Percentiles rank a stretch among this genome's conserved stretches.
Conservation (phyloP, 2,113 vertebrate genomes). For the Dendropsophus ebraccatus region DNA sequence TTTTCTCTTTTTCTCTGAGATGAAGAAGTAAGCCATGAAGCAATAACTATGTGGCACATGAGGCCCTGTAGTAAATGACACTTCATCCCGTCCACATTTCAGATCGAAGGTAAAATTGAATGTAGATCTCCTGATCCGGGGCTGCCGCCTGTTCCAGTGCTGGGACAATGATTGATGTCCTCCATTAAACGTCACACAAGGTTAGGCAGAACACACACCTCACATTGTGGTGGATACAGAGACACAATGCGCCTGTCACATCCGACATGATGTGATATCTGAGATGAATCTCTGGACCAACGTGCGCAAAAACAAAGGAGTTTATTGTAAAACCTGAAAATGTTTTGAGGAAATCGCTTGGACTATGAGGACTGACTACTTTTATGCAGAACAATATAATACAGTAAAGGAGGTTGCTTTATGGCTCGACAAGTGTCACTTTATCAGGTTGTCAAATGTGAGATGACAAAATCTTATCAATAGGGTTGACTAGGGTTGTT, state of each 20-base stretch:
- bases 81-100: neutral
- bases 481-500: too few relatives aligned
- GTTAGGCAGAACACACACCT: conserved; percentile 1
- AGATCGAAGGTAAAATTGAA: neutral
- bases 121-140: neutral
- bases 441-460: too few relatives aligned
- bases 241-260: neutral
- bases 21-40: too few relatives aligned
- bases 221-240: neutral
- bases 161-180: neutral
- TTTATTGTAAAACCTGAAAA: neutral
- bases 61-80: neutral
- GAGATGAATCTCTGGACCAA: neutral
- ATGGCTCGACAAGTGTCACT: too few relatives aligned
- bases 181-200: conserved; percentile 28
- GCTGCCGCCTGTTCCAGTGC: neutral
- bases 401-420: too few relatives aligned
- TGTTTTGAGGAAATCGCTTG: neutral
- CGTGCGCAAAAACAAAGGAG: neutral
- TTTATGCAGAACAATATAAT: neutral
- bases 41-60: neutral
- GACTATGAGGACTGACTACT: neutral
- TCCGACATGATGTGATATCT: too few relatives aligned
- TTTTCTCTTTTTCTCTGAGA: too few relatives aligned
- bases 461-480: too few relatives aligned